Evolutionary conservation across 2,797 vertebrate genomes (phyloP).

Genomic region (Momotus momota): DNA sequence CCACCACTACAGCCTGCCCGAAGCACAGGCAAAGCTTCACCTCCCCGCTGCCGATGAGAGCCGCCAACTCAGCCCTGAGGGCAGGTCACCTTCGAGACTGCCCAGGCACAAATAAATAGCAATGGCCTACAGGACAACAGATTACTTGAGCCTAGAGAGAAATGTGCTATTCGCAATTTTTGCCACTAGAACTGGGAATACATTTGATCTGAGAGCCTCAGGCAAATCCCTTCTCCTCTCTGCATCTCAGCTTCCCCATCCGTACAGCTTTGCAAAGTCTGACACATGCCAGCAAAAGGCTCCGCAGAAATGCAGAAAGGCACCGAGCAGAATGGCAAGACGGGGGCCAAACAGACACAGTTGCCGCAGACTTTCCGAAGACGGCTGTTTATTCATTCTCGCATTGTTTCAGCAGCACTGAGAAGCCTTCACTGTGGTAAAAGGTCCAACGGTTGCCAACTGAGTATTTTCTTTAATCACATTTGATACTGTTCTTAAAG

Average conservation of each 20-base stretch:
- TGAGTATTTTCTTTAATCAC: conserved; percentile 51
- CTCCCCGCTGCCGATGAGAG: not conserved
- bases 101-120: not conserved
- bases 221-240: conserved; percentile 56
- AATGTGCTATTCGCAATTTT: not conserved
- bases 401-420: not conserved
- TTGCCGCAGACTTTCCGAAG: not conserved
- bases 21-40: not conserved
- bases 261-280: not conserved
- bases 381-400: conserved; percentile 30
- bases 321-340: not conserved
- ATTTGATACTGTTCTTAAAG: conserved; percentile 56
- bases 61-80: not conserved
- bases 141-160: not conserved
- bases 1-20: not conserved
- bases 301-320: not conserved
- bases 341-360: not conserved
- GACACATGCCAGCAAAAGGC: not conserved
- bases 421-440: conserved; percentile 20
- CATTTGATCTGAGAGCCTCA: conserved; percentile 30
- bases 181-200: not conserved
- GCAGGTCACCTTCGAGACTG: not conserved
- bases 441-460: conserved; percentile 26
- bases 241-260: not conserved
- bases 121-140: not conserved